phyloP scores from a whole-genome alignment of 2,113 vertebrate species.

The Pachycephala philippinensis region DNA sequence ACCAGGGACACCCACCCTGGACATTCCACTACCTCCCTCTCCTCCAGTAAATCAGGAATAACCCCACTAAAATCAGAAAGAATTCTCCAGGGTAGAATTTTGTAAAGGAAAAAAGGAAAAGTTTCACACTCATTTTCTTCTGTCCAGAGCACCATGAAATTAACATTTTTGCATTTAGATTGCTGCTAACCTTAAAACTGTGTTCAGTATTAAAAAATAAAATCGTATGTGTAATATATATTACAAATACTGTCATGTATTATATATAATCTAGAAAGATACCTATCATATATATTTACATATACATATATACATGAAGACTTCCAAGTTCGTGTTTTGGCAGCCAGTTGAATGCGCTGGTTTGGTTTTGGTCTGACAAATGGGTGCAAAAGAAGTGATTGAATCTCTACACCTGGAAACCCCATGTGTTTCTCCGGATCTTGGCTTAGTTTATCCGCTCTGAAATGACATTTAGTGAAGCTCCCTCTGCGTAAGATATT shows the following conservation, averaged over 20 bases:
- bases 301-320: background rate
- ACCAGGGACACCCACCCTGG: background rate
- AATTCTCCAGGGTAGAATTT: background rate
- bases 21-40: background rate
- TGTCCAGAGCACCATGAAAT: background rate
- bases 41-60: background rate
- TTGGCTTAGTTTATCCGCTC: background rate
- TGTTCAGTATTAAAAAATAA: background rate
- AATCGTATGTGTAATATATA: background rate
- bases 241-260: background rate
- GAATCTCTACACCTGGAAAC: background rate
- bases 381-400: background rate
- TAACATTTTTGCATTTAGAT: background rate
- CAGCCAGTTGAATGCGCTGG: background rate
- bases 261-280: background rate
- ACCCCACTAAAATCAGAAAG: background rate
- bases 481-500: background rate
- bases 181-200: slow-evolving; percentile 8
- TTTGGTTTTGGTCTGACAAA: slow-evolving; percentile 19
- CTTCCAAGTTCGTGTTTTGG: background rate
- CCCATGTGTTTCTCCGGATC: background rate
- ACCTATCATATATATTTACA: background rate
- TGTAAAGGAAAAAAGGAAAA: background rate
- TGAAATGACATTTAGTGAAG: background rate
- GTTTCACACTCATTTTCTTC: background rate